Conservation (phyloP, 2,797 vertebrate genomes). For the Coendou prehensilis region DNA sequence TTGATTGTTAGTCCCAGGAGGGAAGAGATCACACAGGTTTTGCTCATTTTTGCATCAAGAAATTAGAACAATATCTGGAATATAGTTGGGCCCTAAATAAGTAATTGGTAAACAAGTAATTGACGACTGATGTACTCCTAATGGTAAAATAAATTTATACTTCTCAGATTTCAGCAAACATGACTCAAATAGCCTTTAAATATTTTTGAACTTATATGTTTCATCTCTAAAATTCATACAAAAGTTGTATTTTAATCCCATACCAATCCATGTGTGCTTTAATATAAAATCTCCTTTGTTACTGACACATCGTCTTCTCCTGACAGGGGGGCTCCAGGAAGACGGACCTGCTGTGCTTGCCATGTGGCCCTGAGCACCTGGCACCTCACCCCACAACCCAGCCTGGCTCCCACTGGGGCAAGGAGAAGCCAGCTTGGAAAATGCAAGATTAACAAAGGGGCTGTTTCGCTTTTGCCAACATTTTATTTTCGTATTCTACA, state of each 20-base stretch:
- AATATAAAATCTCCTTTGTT: conserved; percentile 15
- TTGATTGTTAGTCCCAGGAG: neutral
- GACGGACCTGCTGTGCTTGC: neutral
- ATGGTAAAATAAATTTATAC: neutral
- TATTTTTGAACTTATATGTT: neutral
- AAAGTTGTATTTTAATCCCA: neutral
- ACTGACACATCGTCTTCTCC: neutral
- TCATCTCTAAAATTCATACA: neutral
- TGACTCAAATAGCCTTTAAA: neutral
- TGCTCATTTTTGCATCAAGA: neutral
- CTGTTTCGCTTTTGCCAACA: neutral
- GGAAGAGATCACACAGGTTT: neutral
- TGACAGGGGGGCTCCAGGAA: neutral
- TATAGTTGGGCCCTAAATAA: neutral
- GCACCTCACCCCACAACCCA: accelerated
- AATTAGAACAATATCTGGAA: neutral
- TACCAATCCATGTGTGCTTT: neutral
- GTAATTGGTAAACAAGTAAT: neutral
- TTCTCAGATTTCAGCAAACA: conserved; percentile 13
- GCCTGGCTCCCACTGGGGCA: neutral
- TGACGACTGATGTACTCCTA: neutral
- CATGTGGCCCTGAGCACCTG: neutral
- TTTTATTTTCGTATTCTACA: neutral
- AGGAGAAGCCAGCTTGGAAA: neutral
- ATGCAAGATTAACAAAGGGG: neutral